Evolutionary conservation across 2,888 invertebrate genomes (phyloP).

Genomic region (Biston betularia): DNA sequence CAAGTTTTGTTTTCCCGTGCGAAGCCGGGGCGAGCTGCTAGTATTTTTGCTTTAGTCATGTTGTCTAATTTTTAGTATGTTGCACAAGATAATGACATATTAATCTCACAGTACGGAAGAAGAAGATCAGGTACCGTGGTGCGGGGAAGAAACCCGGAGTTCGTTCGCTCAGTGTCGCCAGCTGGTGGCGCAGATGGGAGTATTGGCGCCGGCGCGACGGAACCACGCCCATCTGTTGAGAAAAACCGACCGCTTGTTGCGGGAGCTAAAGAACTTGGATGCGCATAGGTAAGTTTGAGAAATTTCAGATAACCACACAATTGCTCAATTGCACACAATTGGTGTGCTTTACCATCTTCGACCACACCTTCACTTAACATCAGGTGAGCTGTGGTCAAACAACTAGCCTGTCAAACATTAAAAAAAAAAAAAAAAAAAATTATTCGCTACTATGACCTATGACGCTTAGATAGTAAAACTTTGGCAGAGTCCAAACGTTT

Average conservation of each 20-base stretch:
- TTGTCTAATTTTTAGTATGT: no score
- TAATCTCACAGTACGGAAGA: conserved; percentile 64
- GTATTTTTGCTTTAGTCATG: neutral
- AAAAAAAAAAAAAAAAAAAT: no score
- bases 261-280: conserved; percentile 97
- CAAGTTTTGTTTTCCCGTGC: no score
- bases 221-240: conserved; percentile 93
- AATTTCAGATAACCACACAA: neutral
- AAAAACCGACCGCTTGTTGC: conserved; percentile 94
- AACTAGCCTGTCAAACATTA: no score
- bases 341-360: no score
- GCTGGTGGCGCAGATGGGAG: conserved; percentile 96
- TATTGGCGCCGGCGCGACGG: conserved; percentile 95
- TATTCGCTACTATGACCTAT: no score
- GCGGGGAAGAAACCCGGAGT: conserved; percentile 63
- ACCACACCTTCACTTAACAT: no score
- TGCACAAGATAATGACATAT: neutral
- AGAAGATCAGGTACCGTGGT: conserved; percentile 66
- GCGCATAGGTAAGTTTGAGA: conserved; percentile 87
- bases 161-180: conserved; percentile 95
- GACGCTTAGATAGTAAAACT: no score
- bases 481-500: no score
- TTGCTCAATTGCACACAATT: neutral
- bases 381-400: no score
- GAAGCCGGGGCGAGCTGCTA: no score